Base-by-base conservation (phyloP, 2,113 vertebrate genomes). In the Dipodomys merriami region DNA sequence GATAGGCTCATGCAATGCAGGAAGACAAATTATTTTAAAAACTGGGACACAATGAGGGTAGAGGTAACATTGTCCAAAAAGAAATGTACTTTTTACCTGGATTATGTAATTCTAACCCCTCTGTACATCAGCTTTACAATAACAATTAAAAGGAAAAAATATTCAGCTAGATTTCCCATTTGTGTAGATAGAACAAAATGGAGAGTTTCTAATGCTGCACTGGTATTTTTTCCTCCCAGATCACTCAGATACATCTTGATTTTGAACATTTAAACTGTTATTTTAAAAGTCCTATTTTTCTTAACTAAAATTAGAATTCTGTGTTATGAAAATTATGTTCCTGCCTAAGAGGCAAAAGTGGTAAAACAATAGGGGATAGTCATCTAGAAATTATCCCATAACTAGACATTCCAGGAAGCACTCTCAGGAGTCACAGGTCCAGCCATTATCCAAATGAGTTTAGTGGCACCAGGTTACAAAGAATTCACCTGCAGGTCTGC, bases 171-270 rank as follows among this genome's bases (percentile, higher is more conserved):
- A 33, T 86, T 88, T 85, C n/a, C 39, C 25, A 57, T 90, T 60
- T 92, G 16, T 88, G 27, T 82, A 33, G 16, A 20, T 18, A 39
- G 46, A 86, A 53, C 23, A 62, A 91, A 62, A 13, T 10, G 23
- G 46, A 91, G 44, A 72, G 23, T 79, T 96, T 80, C 85, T 30
- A 94, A 89, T 74, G 5, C 27, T 73, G 71, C 25, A 9, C 44
- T 74, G 33, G 25, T 72, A 85, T 49, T 64, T 64, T 64, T 90
- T 69, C 16, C 68, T 62, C 49, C 18, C 35, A 77, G 11, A 22
- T 82, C 15, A 53, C 33, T 60, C 72, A 46, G 5, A 13, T 73
- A 64, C 16, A 53, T 88, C 92, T 88, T 85, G 29, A 67, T 53
- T 83, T 79, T 39, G 65, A 7, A 15, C 57, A 89, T 90, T 39